Evolutionary conservation across 2,797 vertebrate species (phyloP), one percentile per base, ranked within the genome.

Genomic region (Malurus leucopterus): DNA sequence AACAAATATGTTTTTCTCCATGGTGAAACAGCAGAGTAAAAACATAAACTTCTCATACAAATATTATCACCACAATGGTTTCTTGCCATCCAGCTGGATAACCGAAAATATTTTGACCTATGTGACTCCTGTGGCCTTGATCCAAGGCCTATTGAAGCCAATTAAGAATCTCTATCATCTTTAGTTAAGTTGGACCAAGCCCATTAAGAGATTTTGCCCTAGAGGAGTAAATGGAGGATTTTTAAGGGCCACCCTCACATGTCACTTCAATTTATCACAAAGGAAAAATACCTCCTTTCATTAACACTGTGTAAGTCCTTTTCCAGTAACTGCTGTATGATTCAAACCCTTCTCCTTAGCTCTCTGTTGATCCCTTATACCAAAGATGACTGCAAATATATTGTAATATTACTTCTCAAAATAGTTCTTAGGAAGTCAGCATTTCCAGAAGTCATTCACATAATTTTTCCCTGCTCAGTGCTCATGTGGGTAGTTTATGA

Each of bases 371-470:
- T 95, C 74, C 65, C 14, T 65, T 86, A 50, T 16, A 82, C 40
- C 69, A 92, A 85, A 43, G 30, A 91, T 32, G 30, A 89, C 59
- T 84, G 76, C 15, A 49, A 76, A 91, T 79, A 86, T 40, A 65
- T 59, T 58, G 32, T 71, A 81, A 91, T 86, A 89, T 62, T 91
- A 53, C 55, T 92, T 91, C 74, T 92, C 67, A 87, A 49, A 92
- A 87, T 78, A 90, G 61, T 82, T 32, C 47, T 81, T 88, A 89
- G 81, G 89, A 91, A 84, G 67, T 71, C 87, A 81, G 41, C 22
- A 40, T 91, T 96, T 94, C 51, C 65, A 95, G 75, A 95, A 95
- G 92, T 86, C 90, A 93, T 91, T 94, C 53, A 70, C 78, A 57
- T 76, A 79, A 86, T 83, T 95, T 96, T 91, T 54, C 62, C 69